Evolutionary conservation across 2,888 invertebrate species (phyloP), one percentile per base, ranked within the genome.

Genomic region (Mesorhabditis belari): DNA sequence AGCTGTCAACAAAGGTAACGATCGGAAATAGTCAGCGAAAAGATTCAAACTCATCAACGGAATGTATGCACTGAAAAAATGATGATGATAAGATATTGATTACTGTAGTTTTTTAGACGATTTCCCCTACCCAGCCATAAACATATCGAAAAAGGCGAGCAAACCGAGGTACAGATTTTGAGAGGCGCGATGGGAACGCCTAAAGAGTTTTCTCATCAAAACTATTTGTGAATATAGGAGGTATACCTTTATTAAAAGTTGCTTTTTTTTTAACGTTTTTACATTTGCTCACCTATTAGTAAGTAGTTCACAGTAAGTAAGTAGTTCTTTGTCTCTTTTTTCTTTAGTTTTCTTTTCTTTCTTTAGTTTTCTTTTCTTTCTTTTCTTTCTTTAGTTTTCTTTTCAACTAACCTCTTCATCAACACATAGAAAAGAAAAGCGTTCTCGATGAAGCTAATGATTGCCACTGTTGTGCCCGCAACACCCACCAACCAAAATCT

Each of bases 141-240:
- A 69, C 24, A 74, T 59, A 57, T 77, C 77, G 57, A 70, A 77
- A 49, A 75, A 75, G 5, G 77, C 77, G 12, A 77, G 65, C 2
- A 77, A 64, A 5, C 71, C 69, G 27, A 77, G 65, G 61, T 77
- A 77, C 19, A 77, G 70, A 59, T 61, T 68, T 54, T 73, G 75
- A 28, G 75, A 76, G 44, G 72, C 70, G 19, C 77, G 75, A 51
- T 76, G 69, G 23, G 72, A n/a, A n/a, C n/a, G n/a, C n/a, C n/a
- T n/a, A n/a, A n/a, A n/a, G n/a, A n/a, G n/a, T n/a, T n/a, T n/a
- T n/a, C n/a, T n/a, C n/a, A n/a, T n/a, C n/a, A n/a, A n/a, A n/a
- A n/a, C n/a, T n/a, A n/a, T n/a, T n/a, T n/a, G n/a, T n/a, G n/a
- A n/a, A n/a, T n/a, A n/a, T n/a, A n/a, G n/a, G n/a, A n/a, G n/a